A percentile compares a stretch with the other conserved stretches of the same genome.
Evolutionary conservation across 2,797 vertebrate genomes (phyloP).

Genomic region (Trichosurus vulpecula): DNA sequence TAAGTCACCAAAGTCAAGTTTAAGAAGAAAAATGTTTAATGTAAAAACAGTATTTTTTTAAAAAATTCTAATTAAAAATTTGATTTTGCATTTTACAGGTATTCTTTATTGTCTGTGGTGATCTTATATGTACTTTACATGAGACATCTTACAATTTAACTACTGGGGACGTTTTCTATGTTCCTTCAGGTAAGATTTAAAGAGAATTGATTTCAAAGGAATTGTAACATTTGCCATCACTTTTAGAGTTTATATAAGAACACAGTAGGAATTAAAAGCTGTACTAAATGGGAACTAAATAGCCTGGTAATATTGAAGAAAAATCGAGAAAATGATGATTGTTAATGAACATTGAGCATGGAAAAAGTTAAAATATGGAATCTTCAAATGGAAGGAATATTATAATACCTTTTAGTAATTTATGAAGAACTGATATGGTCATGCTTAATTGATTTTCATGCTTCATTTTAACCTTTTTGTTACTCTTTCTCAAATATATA

Average conservation of each 20-base stretch:
- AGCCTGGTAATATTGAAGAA: slow-evolving; percentile 11
- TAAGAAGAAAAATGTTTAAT: neutral
- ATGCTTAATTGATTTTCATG: neutral
- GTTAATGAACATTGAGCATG: neutral
- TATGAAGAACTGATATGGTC: neutral
- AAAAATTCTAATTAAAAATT: slow-evolving; percentile 54
- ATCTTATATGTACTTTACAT: slow-evolving; percentile 82
- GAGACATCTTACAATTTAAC: slow-evolving; percentile 77
- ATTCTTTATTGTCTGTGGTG: slow-evolving; percentile 82
- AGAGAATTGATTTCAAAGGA: slow-evolving; percentile 10
- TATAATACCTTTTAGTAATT: neutral
- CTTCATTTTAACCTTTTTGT: neutral
- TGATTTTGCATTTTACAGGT: slow-evolving; percentile 78
- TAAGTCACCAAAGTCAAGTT: neutral
- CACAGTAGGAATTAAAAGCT: slow-evolving; percentile 33
- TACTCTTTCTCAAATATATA: neutral
- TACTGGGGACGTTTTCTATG: slow-evolving; percentile 84
- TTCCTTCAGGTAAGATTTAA: slow-evolving; percentile 84
- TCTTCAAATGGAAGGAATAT: slow-evolving; percentile 30
- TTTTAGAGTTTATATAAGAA: neutral
- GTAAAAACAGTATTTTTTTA: neutral
- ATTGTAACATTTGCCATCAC: neutral
- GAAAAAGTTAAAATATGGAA: slow-evolving; percentile 40
- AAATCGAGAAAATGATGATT: neutral
- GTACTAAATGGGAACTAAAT: slow-evolving; percentile 1